Conservation (phyloP, 1,140 invertebrate species). For the Camponotus floridanus region DNA sequence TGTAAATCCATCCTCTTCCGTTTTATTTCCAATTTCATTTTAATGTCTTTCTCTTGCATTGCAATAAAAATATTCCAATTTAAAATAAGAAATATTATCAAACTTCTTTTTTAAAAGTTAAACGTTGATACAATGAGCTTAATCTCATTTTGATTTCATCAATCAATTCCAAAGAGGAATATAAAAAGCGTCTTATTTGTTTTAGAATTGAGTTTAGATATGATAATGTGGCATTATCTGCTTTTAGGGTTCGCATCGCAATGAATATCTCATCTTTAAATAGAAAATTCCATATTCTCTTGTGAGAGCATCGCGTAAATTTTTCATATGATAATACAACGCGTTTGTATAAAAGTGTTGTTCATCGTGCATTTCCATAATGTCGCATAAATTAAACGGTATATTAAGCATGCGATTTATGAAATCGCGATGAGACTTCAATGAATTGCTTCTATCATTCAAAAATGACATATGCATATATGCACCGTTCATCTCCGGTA, state of each 20-base stretch:
- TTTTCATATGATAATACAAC: slow-evolving; percentile 2
- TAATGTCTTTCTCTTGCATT: neutral
- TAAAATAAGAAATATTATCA: slow-evolving; percentile 1
- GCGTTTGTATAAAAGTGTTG: too few species aligned
- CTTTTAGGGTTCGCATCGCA: neutral
- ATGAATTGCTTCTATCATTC: neutral
- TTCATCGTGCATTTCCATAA: neutral
- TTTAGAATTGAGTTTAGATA: slow-evolving; percentile 8
- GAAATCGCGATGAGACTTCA: slow-evolving; percentile 1
- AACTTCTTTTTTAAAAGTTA: neutral
- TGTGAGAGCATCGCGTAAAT: neutral
- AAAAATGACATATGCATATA: neutral
- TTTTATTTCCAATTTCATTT: slow-evolving; percentile 2
- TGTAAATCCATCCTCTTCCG: neutral
- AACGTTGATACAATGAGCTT: neutral
- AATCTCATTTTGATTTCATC: neutral
- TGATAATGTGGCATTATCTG: neutral
- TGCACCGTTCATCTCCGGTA: too few species aligned
- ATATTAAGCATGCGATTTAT: neutral
- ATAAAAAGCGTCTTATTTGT: neutral
- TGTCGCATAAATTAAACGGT: slow-evolving; percentile 7
- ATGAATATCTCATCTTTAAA: neutral
- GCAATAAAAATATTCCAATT: neutral
- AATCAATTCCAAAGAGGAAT: neutral
- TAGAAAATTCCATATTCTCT: neutral